These are phyloP conservation scores for Protodeltote pygarga DNA, from an alignment of 2,888 invertebrate genomes.

Conservation along the genomic window DNA sequence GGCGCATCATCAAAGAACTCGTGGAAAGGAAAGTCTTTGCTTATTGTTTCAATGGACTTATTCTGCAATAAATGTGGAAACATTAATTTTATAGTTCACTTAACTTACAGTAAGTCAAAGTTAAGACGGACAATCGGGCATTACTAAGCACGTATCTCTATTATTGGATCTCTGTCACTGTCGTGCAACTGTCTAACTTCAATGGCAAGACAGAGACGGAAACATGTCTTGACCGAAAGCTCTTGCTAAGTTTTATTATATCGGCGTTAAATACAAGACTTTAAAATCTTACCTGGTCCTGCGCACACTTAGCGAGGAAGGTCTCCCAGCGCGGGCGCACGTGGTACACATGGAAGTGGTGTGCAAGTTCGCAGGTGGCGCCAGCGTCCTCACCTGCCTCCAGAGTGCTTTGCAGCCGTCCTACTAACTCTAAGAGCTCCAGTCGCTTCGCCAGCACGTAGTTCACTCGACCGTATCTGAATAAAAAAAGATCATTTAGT, in stretches of 20 bases:
- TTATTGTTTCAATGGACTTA: slow-evolving; percentile 83
- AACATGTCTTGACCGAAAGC: no score
- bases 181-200: no score
- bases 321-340: slow-evolving; percentile 97
- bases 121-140: no score
- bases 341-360: slow-evolving; percentile 98
- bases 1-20: slow-evolving; percentile 97
- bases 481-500: neutral
- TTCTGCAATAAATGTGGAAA: slow-evolving; percentile 37
- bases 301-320: slow-evolving; percentile 86
- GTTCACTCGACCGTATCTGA: slow-evolving; percentile 98
- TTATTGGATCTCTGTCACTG: no score
- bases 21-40: slow-evolving; percentile 96
- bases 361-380: slow-evolving; percentile 99
- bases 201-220: no score
- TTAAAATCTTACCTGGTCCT: slow-evolving; percentile 61
- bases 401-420: slow-evolving; percentile 94
- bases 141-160: no score
- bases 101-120: no score
- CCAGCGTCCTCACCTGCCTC: slow-evolving; percentile 95
- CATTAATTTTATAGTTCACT: no score
- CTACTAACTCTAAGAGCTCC: slow-evolving; percentile 95
- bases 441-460: slow-evolving; percentile 98
- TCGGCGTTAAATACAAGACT: neutral
- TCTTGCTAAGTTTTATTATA: neutral